Percentiles rank a stretch among this genome's conserved stretches.
Conservation (phyloP, 2,888 invertebrate species). For the Drosophila ustulata region DNA sequence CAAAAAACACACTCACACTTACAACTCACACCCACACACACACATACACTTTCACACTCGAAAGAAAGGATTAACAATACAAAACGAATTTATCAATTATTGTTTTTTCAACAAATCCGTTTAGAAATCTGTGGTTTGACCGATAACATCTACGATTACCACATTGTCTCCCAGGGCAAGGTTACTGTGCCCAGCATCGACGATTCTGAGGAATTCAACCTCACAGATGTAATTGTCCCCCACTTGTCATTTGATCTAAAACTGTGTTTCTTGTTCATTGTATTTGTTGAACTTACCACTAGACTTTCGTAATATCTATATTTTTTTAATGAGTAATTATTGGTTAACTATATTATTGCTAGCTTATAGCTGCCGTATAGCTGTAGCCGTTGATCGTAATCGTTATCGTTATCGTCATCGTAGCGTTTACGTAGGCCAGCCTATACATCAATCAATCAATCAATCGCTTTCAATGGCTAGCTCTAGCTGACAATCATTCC, state of each 20-base stretch:
- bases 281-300: slow-evolving; percentile 42
- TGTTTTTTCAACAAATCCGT: slow-evolving; percentile 52
- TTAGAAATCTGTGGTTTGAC: slow-evolving; percentile 88
- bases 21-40: slow-evolving; percentile 32
- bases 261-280: slow-evolving; percentile 46
- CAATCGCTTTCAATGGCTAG: slow-evolving; percentile 64
- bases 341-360: slow-evolving; percentile 59
- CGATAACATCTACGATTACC: slow-evolving; percentile 93
- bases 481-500: slow-evolving; percentile 63
- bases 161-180: slow-evolving; percentile 97
- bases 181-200: slow-evolving; percentile 96
- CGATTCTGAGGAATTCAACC: slow-evolving; percentile 94
- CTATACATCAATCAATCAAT: slow-evolving; percentile 14
- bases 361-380: slow-evolving; percentile 37
- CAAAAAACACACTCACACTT: slow-evolving; percentile 27
- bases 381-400: slow-evolving; percentile 49
- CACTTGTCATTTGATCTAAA: slow-evolving; percentile 35
- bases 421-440: slow-evolving; percentile 72
- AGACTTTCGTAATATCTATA: slow-evolving; percentile 45
- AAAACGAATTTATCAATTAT: slow-evolving; percentile 29
- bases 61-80: slow-evolving; percentile 31
- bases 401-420: slow-evolving; percentile 49
- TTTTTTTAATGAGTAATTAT: slow-evolving; percentile 58
- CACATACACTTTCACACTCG: slow-evolving; percentile 29
- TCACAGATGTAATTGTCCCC: slow-evolving; percentile 90